Conservation (phyloP, 1,140 invertebrate species). For the Bicyclus anynana region DNA sequence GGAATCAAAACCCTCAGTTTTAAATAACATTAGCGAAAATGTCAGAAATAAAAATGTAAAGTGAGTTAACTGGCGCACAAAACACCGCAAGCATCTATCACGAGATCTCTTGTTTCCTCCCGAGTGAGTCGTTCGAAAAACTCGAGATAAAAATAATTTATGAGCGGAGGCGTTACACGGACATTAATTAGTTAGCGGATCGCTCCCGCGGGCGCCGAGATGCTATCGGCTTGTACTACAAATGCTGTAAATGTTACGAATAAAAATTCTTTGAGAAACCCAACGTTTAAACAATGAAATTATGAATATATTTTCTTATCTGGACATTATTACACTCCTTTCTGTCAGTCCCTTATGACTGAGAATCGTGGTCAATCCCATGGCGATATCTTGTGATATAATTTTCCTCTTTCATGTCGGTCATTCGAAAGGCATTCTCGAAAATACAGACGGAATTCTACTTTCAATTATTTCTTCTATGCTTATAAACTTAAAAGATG, state of each 20-base stretch:
- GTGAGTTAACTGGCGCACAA: not conserved
- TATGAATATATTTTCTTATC: no score
- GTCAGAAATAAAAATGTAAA: not conserved
- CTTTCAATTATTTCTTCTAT: no score
- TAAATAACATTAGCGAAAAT: not conserved
- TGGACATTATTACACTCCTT: no score
- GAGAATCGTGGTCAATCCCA: no score
- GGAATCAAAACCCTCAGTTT: no score
- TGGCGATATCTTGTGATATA: no score
- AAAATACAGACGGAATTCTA: no score
- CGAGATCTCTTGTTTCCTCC: slow-evolving; percentile 27
- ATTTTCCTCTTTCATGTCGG: no score
- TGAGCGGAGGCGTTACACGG: slow-evolving; percentile 44
- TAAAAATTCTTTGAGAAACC: no score
- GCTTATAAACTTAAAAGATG: no score
- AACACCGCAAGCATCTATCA: not conserved
- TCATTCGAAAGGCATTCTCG: no score
- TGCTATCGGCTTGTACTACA: not conserved
- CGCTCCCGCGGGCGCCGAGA: slow-evolving; percentile 6
- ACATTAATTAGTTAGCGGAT: slow-evolving; percentile 45
- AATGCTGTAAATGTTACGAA: not conserved
- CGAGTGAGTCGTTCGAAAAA: slow-evolving; percentile 30
- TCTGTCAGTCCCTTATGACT: no score
- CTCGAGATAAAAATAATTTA: slow-evolving; percentile 53
- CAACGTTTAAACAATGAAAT: not conserved